Conservation (phyloP, 1,140 invertebrate genomes). For the Diploscapter pachys region DNA sequence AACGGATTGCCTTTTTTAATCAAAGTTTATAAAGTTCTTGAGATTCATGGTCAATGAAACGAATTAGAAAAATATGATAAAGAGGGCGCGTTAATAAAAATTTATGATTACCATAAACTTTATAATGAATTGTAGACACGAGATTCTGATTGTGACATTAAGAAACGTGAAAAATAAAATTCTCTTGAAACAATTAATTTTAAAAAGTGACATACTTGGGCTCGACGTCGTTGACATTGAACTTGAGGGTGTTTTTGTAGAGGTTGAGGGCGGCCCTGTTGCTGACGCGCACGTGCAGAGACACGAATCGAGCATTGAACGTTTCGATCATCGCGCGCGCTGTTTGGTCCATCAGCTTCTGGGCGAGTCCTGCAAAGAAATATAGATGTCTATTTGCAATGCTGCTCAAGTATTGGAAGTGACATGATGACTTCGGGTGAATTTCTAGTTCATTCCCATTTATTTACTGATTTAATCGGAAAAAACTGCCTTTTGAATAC, state of each 20-base stretch:
- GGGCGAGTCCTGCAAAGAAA: slow-evolving; percentile 79
- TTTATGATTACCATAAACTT: too few relatives aligned
- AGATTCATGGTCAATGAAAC: not conserved
- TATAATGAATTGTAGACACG: too few relatives aligned
- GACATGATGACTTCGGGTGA: not conserved
- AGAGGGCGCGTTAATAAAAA: not conserved
- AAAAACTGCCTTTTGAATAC: too few relatives aligned
- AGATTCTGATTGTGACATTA: too few relatives aligned
- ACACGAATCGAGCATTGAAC: slow-evolving; percentile 86
- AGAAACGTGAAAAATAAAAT: not conserved
- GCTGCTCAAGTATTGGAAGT: too few relatives aligned
- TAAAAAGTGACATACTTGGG: slow-evolving; percentile 36
- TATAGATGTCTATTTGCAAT: not conserved
- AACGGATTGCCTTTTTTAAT: not conserved
- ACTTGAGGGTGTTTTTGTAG: slow-evolving; percentile 92
- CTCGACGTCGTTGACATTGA: slow-evolving; percentile 64
- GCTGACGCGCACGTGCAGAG: slow-evolving; percentile 92
- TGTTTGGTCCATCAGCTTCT: slow-evolving; percentile 94
- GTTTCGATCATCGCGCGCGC: slow-evolving; percentile 78
- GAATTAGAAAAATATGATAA: not conserved
- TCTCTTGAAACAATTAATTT: not conserved
- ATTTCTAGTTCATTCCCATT: too few relatives aligned
- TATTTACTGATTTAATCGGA: too few relatives aligned
- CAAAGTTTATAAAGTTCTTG: not conserved
- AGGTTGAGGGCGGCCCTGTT: slow-evolving; percentile 97